Base-by-base conservation (phyloP, 2,888 invertebrate genomes). In the Tenthredo mesomela region DNA sequence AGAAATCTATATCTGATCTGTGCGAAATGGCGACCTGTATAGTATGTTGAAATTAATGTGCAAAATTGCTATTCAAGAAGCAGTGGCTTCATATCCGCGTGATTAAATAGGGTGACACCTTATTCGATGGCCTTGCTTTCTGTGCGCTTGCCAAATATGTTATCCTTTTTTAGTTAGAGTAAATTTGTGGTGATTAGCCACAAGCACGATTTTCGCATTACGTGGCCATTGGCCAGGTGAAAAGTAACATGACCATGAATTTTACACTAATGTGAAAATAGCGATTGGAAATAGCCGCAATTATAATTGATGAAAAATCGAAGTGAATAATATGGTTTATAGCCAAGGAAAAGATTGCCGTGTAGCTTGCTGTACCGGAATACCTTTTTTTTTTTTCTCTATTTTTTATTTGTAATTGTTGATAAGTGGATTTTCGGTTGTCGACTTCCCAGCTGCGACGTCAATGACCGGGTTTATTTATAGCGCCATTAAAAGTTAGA, bases 401-500 rank as follows among this genome's bases (percentile, higher is more conserved):
- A 33, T 33, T 33, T 25, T 43, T 10, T 50, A 15, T 77, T 18
- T 50, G 18, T 18, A 54, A 77, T 77, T 54, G 25, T 50, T 77
- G 29, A 77, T 77, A 54, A 33, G 77, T 54, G 15, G 54, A 54
- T 54, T 50, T 29, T 77, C 21, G 77, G 29, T 54, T 77, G 54
- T 50, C 33, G 29, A 54, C 0, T 29, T 77, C 9, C 43, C 37
- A 37, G 37, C n/a, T n/a, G 37, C 73, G 73, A 73, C 73, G 73
- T 73, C 43, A 18, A 50, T 77, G 77, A 18, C 54, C 77, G 75
- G 25, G 54, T 29, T 50, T 77, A 77, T 77, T 77, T 77, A 77
- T 77, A 77, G 29, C 77, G 18, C 21, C 29, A 43, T 77, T 54
- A 29, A 77, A 54, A 54, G 77, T 29, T 54, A 54, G 15, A 6